Base-by-base conservation (phyloP, 92 coral and sea anemone genomes). In the Hydrozoanthus gracilis region DNA sequence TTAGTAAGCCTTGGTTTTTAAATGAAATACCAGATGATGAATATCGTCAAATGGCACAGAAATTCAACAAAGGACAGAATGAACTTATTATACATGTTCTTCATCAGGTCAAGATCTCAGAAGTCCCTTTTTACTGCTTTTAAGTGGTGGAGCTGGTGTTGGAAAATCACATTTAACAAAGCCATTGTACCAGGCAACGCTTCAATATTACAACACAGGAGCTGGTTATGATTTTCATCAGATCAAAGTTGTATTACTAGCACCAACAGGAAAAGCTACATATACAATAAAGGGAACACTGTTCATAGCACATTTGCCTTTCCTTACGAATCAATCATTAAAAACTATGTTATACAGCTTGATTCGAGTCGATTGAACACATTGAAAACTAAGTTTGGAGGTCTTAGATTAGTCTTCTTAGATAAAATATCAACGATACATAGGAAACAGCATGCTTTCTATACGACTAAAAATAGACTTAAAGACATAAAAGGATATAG, bases 361-460 rank as follows among this genome's bases (percentile, higher is more conserved):
- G 88, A 82, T 70, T 47, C 82, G 14, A 86, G 76, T 66, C 56
- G 89, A 39, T 45, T 86, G 18, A 86, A 76, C 54, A 49, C 85
- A 60, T 48, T 86, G 14, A 55, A 76, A 16, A 49, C 50, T 87
- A 64, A 75, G 16, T 62, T 88, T 5, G 84, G 83, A 3, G 86
- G 72, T 16, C 50, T 88, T 35, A 73, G 62, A 17, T 8, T 88
- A 39, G 71, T 82, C 11, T 88, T 88, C 44, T 65, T 56, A 49
- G 90, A 86, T 80, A 90, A 90, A 67, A 64, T 90, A 9, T 89
- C 91, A 58, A 88, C 73, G 92, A 89, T 89, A n/a, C n/a, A n/a
- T n/a, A 48, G 89, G 92, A 71, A 89, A 86, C 35, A 44, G 47
- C 4, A 89, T 86, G 92, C 86, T 89, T 71, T 79, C 56, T 10